These are phyloP conservation scores for Amphipoea oculea DNA, from an alignment of 2,888 invertebrate species.

Conservation along the genomic window DNA sequence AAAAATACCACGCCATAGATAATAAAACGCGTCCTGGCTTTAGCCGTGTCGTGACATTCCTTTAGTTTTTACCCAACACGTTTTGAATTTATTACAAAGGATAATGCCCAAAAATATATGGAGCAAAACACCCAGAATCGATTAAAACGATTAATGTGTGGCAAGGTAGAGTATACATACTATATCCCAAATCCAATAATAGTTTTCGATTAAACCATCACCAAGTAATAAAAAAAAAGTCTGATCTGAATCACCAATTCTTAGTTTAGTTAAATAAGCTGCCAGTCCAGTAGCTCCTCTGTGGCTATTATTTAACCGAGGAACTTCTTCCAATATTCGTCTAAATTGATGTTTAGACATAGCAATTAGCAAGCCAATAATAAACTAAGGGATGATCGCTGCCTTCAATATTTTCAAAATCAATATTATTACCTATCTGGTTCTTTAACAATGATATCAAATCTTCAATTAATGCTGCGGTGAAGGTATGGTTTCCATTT, in stretches of 20 bases:
- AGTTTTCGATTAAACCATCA: too few relatives aligned
- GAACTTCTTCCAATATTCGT: neutral
- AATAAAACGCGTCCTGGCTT: too few relatives aligned
- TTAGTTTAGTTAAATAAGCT: slow-evolving; percentile 31
- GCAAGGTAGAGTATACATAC: too few relatives aligned
- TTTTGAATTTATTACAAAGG: too few relatives aligned
- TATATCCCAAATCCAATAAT: too few relatives aligned
- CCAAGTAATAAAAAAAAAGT: slow-evolving; percentile 2
- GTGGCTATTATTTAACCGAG: slow-evolving; percentile 1
- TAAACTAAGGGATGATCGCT: slow-evolving; percentile 1
- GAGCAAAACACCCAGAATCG: too few relatives aligned
- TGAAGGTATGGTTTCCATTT: too few relatives aligned
- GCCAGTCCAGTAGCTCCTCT: slow-evolving; percentile 4
- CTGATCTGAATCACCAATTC: slow-evolving; percentile 26
- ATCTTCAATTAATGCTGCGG: neutral
- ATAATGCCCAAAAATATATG: too few relatives aligned
- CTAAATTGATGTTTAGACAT: slow-evolving; percentile 19
- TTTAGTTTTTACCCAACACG: too few relatives aligned
- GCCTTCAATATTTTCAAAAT: slow-evolving; percentile 38
- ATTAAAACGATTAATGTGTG: too few relatives aligned
- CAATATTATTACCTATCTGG: slow-evolving; percentile 29
- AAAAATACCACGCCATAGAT: too few relatives aligned
- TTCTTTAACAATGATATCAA: slow-evolving; percentile 21
- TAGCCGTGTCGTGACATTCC: too few relatives aligned
- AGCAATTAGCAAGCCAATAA: slow-evolving; percentile 12